Conservation (phyloP, 2,113 vertebrate genomes). For the Pomatorhinus ruficollis region DNA sequence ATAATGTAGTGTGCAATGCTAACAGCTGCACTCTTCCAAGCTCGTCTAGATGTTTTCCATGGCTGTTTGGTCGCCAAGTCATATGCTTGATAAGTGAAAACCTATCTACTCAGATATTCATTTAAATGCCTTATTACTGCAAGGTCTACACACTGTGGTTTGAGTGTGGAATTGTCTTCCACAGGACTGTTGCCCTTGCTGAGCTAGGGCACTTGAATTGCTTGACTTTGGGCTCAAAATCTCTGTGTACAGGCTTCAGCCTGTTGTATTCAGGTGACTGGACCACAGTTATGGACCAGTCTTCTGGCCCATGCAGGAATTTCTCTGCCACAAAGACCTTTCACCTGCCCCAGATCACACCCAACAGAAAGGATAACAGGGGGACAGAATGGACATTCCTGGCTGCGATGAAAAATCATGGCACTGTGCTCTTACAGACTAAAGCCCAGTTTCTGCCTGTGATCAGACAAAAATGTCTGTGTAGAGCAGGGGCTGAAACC, state of each 20-base stretch:
- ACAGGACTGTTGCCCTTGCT: background rate
- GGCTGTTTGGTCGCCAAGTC: background rate
- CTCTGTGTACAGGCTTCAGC: background rate
- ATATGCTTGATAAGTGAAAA: background rate
- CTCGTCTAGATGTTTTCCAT: slow-evolving; percentile 10
- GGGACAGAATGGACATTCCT: accelerated
- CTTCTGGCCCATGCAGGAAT: background rate
- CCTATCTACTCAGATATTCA: background rate
- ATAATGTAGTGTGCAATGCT: slow-evolving; percentile 7
- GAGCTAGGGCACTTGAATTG: accelerated
- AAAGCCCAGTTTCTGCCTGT: background rate
- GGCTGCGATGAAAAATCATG: background rate
- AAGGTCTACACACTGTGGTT: background rate
- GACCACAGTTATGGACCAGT: too few relatives aligned
- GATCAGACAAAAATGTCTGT: background rate
- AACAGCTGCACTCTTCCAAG: slow-evolving; percentile 24
- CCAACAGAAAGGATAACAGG: background rate
- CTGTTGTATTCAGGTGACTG: accelerated
- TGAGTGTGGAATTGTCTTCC: background rate
- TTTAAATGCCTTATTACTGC: background rate
- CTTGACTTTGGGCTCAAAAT: background rate
- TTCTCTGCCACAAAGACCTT: background rate
- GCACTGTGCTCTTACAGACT: background rate
- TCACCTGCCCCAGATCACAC: background rate
- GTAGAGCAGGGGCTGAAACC: background rate